A percentile compares a stretch with the other conserved stretches of the same genome.
Evolutionary conservation across 2,113 vertebrate species (phyloP).

Genomic region (Turdus rufiventris): DNA sequence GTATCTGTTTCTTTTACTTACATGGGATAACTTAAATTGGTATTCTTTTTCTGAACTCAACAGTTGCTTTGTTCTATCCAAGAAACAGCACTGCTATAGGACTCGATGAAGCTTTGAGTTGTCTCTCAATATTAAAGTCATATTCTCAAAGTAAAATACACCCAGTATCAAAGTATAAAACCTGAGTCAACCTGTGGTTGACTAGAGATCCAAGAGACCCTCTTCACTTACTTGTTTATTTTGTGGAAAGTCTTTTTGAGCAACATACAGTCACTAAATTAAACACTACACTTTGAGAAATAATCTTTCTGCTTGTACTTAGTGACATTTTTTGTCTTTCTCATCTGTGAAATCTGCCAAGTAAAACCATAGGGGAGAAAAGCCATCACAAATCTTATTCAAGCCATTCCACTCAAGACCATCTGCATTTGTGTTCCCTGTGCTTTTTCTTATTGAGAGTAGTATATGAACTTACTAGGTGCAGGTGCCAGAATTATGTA

Average conservation of each 20-base stretch:
- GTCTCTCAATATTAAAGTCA: background rate
- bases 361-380: background rate
- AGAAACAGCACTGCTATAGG: background rate
- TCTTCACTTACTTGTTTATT: background rate
- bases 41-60: background rate
- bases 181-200: background rate
- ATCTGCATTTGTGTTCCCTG: background rate
- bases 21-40: background rate
- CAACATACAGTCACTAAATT: background rate
- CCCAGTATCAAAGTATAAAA: background rate
- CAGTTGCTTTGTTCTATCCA: background rate
- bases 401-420: background rate
- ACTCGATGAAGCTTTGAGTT: background rate
- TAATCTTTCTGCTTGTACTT: background rate
- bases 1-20: background rate
- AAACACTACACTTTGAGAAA: background rate
- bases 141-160: background rate
- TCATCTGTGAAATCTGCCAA: background rate
- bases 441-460: slow-evolving; percentile 23
- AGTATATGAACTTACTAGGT: background rate
- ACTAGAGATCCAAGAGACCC: background rate
- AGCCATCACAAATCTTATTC: background rate
- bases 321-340: background rate
- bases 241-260: background rate
- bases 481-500: background rate